Conservation (phyloP, 2,888 invertebrate species). For the Odontocolon sp. region DNA sequence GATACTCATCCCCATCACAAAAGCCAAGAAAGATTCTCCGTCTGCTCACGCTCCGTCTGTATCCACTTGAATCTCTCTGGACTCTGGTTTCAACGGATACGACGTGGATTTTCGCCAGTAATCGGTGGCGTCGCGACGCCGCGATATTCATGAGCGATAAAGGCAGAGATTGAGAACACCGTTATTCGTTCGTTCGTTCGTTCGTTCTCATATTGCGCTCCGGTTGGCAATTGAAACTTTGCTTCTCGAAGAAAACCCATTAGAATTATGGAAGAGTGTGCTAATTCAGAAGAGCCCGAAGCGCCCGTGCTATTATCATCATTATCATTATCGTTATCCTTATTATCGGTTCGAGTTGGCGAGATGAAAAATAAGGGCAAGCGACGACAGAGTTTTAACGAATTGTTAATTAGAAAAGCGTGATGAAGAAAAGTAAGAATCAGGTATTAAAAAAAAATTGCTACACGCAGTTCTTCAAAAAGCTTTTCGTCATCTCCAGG, state of each 20-base stretch:
- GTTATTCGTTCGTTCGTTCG: conserved; percentile 30
- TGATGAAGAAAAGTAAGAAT: background rate
- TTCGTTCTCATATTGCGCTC: background rate
- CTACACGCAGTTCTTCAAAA: background rate
- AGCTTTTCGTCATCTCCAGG: background rate
- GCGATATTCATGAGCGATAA: conserved; percentile 9
- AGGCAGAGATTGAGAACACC: conserved; percentile 22
- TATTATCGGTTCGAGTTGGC: conserved; percentile 24
- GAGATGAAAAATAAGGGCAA: too few species aligned
- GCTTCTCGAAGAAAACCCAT: conserved; percentile 53
- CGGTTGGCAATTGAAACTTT: conserved; percentile 54
- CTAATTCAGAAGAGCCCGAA: conserved; percentile 43
- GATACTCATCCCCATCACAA: too few species aligned
- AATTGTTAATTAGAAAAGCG: background rate
- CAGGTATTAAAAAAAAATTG: background rate
- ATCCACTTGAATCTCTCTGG: too few species aligned
- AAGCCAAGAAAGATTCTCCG: background rate
- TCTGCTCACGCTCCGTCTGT: background rate
- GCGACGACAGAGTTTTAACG: conserved; percentile 14
- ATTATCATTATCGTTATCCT: conserved; percentile 43
- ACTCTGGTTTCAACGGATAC: too few species aligned
- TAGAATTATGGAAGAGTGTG: conserved; percentile 58
- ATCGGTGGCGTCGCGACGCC: conserved; percentile 28
- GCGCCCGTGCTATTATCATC: conserved; percentile 30
- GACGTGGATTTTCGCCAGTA: background rate